Percentiles rank a stretch among this genome's conserved stretches.
phyloP scores from a whole-genome alignment of 2,888 invertebrate genomes.

The Erynnis tages region DNA sequence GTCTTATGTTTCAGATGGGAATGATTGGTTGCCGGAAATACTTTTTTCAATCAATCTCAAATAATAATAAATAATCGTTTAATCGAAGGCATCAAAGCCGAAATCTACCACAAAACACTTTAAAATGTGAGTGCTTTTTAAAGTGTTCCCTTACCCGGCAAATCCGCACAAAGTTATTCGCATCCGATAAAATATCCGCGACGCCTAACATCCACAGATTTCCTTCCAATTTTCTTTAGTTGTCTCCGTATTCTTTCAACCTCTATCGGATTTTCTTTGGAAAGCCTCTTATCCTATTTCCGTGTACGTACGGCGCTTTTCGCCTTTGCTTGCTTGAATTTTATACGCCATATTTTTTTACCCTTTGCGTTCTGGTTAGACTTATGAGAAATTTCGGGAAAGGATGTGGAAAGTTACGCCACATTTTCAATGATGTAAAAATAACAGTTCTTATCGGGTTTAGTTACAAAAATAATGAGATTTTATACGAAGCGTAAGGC shows the following conservation, averaged over 20 bases:
- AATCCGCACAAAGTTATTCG: slow-evolving; percentile 23
- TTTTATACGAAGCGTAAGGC: no score
- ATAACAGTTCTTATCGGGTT: no score
- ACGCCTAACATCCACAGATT: slow-evolving; percentile 37
- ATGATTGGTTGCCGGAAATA: no score
- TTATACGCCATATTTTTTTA: slow-evolving; percentile 5
- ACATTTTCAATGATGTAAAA: no score
- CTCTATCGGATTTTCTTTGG: slow-evolving; percentile 47
- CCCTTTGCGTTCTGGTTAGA: background rate
- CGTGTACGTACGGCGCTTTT: slow-evolving; percentile 37
- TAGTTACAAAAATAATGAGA: no score
- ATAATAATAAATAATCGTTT: no score
- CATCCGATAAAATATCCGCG: slow-evolving; percentile 27
- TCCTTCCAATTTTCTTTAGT: slow-evolving; percentile 49
- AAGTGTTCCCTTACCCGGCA: slow-evolving; percentile 4
- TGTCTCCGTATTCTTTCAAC: slow-evolving; percentile 52
- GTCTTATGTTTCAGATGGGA: no score
- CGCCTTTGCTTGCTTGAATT: slow-evolving; percentile 5
- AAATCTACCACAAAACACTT: slow-evolving; percentile 5
- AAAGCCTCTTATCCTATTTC: slow-evolving; percentile 55
- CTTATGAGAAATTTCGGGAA: no score
- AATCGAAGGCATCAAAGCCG: background rate
- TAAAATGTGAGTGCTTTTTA: slow-evolving; percentile 4
- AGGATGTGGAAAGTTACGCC: no score
- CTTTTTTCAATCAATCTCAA: no score